Evolutionary conservation across 64 coral and sea anemone species (phyloP).

Genomic region (Trachythela sp.): DNA sequence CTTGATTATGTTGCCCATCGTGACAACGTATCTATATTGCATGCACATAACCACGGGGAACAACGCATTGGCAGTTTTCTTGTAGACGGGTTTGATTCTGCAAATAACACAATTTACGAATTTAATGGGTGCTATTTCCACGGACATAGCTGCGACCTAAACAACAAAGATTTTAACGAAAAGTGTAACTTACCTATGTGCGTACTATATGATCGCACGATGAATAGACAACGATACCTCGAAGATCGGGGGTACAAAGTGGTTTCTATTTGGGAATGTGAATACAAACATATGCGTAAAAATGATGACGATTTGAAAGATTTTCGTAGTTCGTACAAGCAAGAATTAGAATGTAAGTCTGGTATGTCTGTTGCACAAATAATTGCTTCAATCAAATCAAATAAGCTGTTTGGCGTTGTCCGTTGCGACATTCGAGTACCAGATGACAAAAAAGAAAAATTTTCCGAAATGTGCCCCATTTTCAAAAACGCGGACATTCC

Average conservation of each 20-base stretch:
- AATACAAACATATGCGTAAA: background rate
- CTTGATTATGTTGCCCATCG: background rate
- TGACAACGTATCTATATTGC: background rate
- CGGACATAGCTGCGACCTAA: background rate
- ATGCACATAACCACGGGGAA: background rate
- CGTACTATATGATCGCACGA: background rate
- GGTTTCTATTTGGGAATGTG: background rate
- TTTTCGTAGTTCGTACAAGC: too few relatives aligned
- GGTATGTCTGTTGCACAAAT: background rate
- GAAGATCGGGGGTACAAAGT: background rate
- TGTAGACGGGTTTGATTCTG: background rate
- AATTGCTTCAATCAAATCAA: background rate
- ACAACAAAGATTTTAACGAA: background rate
- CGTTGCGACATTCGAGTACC: slow-evolving; percentile 25
- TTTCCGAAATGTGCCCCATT: slow-evolving; percentile 51
- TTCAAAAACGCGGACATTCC: slow-evolving; percentile 50
- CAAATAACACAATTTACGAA: background rate
- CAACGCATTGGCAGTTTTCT: background rate
- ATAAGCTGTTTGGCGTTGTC: slow-evolving; percentile 21
- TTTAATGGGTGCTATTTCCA: background rate
- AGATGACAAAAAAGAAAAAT: background rate
- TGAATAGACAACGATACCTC: background rate
- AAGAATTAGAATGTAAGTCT: background rate
- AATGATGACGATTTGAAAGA: background rate
- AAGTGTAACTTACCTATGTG: background rate